Evolutionary conservation across 2,888 invertebrate genomes (phyloP).

Genomic region (Chloroclysta siterata): DNA sequence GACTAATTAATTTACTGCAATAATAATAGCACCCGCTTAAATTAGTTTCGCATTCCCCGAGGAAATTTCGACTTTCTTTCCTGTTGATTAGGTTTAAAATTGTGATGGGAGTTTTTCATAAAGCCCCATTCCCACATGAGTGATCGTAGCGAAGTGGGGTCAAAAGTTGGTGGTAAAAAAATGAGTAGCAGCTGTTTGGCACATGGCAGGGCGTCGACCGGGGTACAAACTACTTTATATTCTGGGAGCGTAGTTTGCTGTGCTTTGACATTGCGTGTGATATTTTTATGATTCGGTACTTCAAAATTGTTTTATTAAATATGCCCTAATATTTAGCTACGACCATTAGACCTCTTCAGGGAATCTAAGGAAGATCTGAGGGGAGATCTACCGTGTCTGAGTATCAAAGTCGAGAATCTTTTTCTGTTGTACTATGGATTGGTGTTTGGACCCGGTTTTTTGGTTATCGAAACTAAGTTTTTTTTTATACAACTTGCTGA

Average conservation of each 20-base stretch:
- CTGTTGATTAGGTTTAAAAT: constrained; percentile 61
- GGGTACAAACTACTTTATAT: constrained; percentile 29
- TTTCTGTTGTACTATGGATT: too few relatives aligned
- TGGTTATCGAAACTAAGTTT: too few relatives aligned
- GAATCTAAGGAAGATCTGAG: too few relatives aligned
- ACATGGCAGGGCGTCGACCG: constrained; percentile 60
- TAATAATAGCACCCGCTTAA: constrained; percentile 64
- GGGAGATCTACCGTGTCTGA: too few relatives aligned
- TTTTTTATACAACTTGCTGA: too few relatives aligned
- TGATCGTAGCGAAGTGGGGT: constrained; percentile 80
- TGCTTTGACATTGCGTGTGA: constrained; percentile 24
- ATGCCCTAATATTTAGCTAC: too few relatives aligned
- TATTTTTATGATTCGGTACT: constrained; percentile 9
- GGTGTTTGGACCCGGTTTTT: too few relatives aligned
- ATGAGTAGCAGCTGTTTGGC: constrained; percentile 77
- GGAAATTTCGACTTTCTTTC: constrained; percentile 54
- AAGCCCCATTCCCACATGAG: constrained; percentile 80
- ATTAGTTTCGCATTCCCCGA: constrained; percentile 42
- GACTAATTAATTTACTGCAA: constrained; percentile 68
- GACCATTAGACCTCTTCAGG: too few relatives aligned
- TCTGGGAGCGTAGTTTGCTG: constrained; percentile 19
- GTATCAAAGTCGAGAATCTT: too few relatives aligned
- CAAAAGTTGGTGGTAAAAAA: constrained; percentile 82
- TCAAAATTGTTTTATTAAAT: too few relatives aligned
- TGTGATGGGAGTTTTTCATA: constrained; percentile 57